Evolutionary conservation across 2,113 vertebrate species (phyloP).

Genomic region (Copsychus sechellarum): DNA sequence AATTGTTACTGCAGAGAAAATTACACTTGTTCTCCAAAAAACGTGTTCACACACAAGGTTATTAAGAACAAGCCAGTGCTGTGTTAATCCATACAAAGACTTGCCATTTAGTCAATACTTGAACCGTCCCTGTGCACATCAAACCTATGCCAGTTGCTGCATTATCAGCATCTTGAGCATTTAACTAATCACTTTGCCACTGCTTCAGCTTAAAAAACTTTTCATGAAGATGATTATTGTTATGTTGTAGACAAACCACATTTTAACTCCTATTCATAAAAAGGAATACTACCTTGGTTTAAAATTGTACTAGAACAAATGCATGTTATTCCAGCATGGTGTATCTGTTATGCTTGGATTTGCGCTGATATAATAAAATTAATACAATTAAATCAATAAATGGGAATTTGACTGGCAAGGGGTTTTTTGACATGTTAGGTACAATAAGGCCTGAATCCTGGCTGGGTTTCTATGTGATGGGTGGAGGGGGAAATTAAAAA

Average conservation of each 20-base stretch:
- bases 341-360: not conserved
- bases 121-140: not conserved
- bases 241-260: not conserved
- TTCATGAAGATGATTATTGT: not conserved
- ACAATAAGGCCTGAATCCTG: not conserved
- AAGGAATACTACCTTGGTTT: not conserved
- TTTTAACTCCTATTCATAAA: not conserved
- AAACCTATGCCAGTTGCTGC: not conserved
- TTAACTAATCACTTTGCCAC: not conserved
- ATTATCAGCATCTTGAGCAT: not conserved
- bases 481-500: not conserved
- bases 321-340: not conserved
- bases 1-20: constrained; percentile 7
- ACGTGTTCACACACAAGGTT: not conserved
- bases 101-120: constrained; percentile 2
- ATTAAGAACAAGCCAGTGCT: not conserved
- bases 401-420: not conserved
- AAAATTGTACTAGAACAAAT: not conserved
- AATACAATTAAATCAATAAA: not conserved
- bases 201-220: not conserved
- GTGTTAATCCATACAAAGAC: not conserved
- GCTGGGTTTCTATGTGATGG: not conserved
- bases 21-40: not conserved
- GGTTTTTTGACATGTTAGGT: not conserved
- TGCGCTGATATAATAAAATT: not conserved